These are phyloP conservation scores for Lordiphosa fenestrarum DNA, from an alignment of 2,888 invertebrate genomes.

Conservation along the genomic window DNA sequence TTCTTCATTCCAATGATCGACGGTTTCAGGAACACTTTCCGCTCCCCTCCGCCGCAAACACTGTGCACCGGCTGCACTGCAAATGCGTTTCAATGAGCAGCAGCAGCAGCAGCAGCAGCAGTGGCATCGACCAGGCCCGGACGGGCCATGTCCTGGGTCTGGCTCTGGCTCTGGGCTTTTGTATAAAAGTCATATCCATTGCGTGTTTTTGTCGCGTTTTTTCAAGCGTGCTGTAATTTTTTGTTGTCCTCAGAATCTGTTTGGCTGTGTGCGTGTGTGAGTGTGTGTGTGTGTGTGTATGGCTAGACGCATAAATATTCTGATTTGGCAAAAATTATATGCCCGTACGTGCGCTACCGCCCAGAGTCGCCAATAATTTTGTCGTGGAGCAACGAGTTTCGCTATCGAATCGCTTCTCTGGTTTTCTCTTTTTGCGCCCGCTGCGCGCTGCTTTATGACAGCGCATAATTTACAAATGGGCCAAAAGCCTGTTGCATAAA, in stretches of 20 bases:
- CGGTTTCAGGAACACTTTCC: neutral
- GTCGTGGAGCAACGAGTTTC: slow-evolving; percentile 19
- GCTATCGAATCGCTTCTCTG: slow-evolving; percentile 35
- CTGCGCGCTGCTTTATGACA: slow-evolving; percentile 67
- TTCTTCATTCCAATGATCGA: no score
- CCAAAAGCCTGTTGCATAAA: slow-evolving; percentile 72
- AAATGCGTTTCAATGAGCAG: slow-evolving; percentile 65
- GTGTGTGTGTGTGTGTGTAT: slow-evolving; percentile 34
- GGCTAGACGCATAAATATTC: slow-evolving; percentile 77
- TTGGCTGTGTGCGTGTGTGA: slow-evolving; percentile 22
- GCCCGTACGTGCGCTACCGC: slow-evolving; percentile 60
- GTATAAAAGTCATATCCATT: slow-evolving; percentile 73
- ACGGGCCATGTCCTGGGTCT: slow-evolving; percentile 10
- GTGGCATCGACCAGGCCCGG: neutral
- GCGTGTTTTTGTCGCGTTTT: slow-evolving; percentile 72
- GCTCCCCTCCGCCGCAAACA: neutral
- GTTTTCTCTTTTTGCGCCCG: slow-evolving; percentile 8
- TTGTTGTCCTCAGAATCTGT: slow-evolving; percentile 31
- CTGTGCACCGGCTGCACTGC: slow-evolving; percentile 27
- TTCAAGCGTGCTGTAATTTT: slow-evolving; percentile 72
- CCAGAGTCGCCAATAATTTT: slow-evolving; percentile 52
- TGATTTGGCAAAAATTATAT: slow-evolving; percentile 76
- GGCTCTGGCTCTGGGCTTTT: slow-evolving; percentile 37
- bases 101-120: slow-evolving; percentile 16
- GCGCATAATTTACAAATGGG: slow-evolving; percentile 73